Base-by-base conservation (phyloP, 2,888 invertebrate species). In the Reticulitermes lucifugus region DNA sequence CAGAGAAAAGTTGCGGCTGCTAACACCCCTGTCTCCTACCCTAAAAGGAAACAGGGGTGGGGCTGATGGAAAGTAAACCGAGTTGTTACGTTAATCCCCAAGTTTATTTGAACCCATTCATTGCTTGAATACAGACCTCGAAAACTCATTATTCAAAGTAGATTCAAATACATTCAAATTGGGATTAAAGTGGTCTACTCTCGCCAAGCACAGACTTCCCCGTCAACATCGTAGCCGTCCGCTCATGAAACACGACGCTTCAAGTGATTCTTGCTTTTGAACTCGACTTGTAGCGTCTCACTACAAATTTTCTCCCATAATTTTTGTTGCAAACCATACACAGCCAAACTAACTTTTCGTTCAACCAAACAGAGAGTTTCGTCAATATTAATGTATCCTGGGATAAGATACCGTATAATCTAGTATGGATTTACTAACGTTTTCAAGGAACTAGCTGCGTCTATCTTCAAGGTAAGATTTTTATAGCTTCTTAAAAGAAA, bases 151-250 rank as follows among this genome's bases (percentile, higher is more conserved):
- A 65, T 65, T 65, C 65, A 65, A 65, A 65, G 25, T n/a, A 65
- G 65, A 65, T 65, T 65, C 65, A 65, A 65, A 65, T 25, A 65
- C 65, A 65, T 65, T 65, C 65, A 65, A 65, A 65, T 65, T 65
- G 65, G 65, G 65, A 65, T 65, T 65, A 65, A 65, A 65, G 65
- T 65, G 65, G n/a, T 65, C 65, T 25, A 6, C 65, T 65, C 14
- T 65, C 65, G 6, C 65, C 55, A 55, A 55, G 18, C 55, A 14
- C 55, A 1, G 18, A 55, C 10, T 25, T 65, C 65, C 10, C 65
- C 12, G 25, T 2, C 65, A 7, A 65, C n/a, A 7, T 65, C 25
- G n/a, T n/a, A 65, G 25, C 10, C 65, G 65, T 65, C 25, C 4
- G 25, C 25, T 65, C n/a, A 7, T 65, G 65, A 65, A 65, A 25